Evolutionary conservation across 2,797 vertebrate species (phyloP), one percentile per base, ranked within the genome.

Genomic region (Salmo trutta): DNA sequence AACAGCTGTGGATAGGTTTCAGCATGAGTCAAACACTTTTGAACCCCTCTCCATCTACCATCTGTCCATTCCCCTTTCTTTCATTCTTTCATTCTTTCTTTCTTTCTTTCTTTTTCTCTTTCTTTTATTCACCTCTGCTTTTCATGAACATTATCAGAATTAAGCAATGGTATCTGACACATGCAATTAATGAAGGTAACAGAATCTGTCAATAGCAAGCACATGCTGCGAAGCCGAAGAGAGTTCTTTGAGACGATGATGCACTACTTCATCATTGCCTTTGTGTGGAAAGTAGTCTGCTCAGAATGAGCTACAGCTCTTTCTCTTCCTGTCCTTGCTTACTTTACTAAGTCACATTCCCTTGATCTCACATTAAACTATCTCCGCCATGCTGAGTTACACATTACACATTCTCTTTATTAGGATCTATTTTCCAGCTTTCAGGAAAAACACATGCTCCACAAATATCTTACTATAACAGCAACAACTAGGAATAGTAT

Each of bases 1-100:
- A 85, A 83, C 87, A 87, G 83, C 82, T 88, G 87, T 74, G 71
- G 80, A 70, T 78, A 68, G 75, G 79, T 83, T 84, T 51, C 74
- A 75, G 74, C 75, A 76, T 33, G 59, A 76, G 69, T 77, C 52
- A 31, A 24, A 31, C 5, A 29, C 27, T 0, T 41, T 76, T 51
- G 41, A 47, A 74, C 78, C 29, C 27, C 7, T 71, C 75, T 82
- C 79, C 74, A 67, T 66, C 77, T 64, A 54, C 71, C 71, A 74
- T 79, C 67, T 1, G 1, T 36, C 62, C 74, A 21, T 67, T 17
- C 19, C 19, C 12, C 68, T 19, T 77, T 54, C 69, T 21, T 76
- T 2, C 24, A 19, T 77, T 47, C 41, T 24, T 66, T 21, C 76
- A 3, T 21, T 78, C 75, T 52, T 73, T 67, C 79, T 29, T 75